Base-by-base conservation (phyloP, 2,888 invertebrate species). In the Trachelus troglodyta region DNA sequence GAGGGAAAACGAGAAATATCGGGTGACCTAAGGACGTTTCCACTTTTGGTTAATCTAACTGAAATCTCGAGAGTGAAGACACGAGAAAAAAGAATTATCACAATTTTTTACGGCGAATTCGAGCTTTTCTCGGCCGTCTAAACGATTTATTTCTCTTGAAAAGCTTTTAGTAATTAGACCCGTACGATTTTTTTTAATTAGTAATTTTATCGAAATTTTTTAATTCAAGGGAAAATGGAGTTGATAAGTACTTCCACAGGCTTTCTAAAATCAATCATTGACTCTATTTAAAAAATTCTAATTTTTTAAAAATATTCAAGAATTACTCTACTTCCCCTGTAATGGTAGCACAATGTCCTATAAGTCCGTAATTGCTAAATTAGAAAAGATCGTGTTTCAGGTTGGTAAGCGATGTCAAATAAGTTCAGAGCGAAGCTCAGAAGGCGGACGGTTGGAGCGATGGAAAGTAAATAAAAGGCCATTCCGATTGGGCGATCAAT, bases 401-500 rank as follows among this genome's bases (percentile, higher is more conserved):
- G 33, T 84, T 87, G 86, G 87, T 89, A 88, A 89, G 87, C 87
- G 89, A 89, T 89, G 89, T 90, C 89, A 89, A 89, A 90, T 90
- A 89, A 89, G 89, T 90, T 89, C 87, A 84, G 81, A 85, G 85
- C 81, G 83, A 86, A 74, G 56, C 76, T 40, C 69, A 76, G 76
- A 71, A 73, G 68, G 75, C 85, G 87, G 84, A 84, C 87, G 85
- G 84, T 83, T 86, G 82, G 85, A 90, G 87, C 84, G 88, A 87
- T 89, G 89, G 87, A 90, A 90, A 90, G 90, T 91, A 91, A 91
- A 91, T 91, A 91, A 90, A 91, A 90, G 90, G 91, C 90, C 89
- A 90, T 91, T 91, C 91, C 91, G 88, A 91, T 91, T 90, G 91
- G 91, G 87, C 89, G 91, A 91, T 91, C 91, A 91, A 91, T 91